phyloP scores from a whole-genome alignment of 2,113 vertebrate genomes.

The Monopterus albus region DNA sequence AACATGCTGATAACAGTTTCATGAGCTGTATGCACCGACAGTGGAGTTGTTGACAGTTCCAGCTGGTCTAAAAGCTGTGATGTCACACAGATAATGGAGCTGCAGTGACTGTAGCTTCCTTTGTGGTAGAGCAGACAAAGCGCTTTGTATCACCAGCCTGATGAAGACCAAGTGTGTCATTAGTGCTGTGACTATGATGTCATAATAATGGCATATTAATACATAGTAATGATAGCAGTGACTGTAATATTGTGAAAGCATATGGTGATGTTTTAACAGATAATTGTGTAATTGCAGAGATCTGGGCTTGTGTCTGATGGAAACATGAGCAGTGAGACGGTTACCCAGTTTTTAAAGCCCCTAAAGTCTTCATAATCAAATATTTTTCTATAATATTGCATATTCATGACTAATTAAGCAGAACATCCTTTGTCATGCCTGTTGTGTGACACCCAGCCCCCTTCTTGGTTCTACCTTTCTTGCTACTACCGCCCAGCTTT shows the following conservation, averaged over 20 bases:
- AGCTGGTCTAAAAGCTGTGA: slow-evolving; percentile 40
- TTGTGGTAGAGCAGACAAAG: slow-evolving; percentile 56
- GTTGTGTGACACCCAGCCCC: no score
- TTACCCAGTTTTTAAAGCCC: background rate
- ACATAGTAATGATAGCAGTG: slow-evolving; percentile 5
- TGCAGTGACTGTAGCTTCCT: slow-evolving; percentile 34
- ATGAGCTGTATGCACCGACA: background rate
- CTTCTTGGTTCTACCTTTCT: no score
- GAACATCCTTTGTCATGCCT: no score
- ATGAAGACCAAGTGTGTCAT: slow-evolving; percentile 44
- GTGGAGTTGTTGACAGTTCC: slow-evolving; percentile 38
- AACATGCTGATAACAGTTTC: background rate
- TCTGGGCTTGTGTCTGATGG: background rate
- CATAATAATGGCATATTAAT: slow-evolving; percentile 28
- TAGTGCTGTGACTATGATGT: slow-evolving; percentile 35
- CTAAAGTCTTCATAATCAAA: no score
- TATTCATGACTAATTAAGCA: background rate
- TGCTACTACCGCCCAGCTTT: no score
- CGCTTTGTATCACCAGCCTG: slow-evolving; percentile 40
- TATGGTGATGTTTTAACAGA: slow-evolving; percentile 8
- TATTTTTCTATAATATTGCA: background rate
- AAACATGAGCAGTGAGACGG: background rate
- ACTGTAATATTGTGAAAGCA: slow-evolving; percentile 2
- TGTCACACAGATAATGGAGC: slow-evolving; percentile 58
- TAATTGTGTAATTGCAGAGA: no score